Base-by-base conservation (phyloP, 2,113 vertebrate genomes). In the Lichenostomus cassidix region DNA sequence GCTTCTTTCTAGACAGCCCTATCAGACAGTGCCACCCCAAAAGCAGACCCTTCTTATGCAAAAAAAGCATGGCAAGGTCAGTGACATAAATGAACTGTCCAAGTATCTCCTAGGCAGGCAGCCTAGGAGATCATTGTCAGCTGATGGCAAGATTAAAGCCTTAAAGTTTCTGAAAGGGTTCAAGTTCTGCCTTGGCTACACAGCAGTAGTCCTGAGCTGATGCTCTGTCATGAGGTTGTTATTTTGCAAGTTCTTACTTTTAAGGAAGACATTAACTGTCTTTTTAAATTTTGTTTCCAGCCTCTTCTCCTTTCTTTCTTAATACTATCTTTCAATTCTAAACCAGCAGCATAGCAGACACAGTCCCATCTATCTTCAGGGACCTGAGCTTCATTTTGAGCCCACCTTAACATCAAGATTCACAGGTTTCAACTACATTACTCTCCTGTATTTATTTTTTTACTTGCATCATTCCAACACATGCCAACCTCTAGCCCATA, bases 401-500 rank as follows among this genome's bases (percentile, higher is more conserved):
- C 92, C 78, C 53, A 91, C 71, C 85, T 91, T 62, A 94, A 91
- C 89, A 78, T 49, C 39, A 95, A 91, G 83, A 91, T 35, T 75
- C 86, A 78, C 77, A 78, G 89, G 65, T 87, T 68, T 86, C 83
- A 93, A 75, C 19, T 47, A 70, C 33, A 56, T 91, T 79, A 77
- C 63, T 83, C 83, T 91, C 41, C 56, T 74, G 62, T 87, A 90
- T 94, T 96, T 94, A 75, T 53, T 87, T 94, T 93, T 89, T 85
- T 87, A 96, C 83, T 83, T 95, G 47, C 84, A 89, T 95, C 92
- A 95, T 97, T 97, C 91, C 94, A 95, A 76, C 89, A 86, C 81
- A 95, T 65, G 91, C 95, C 96, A 97, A 83, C 80, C 68, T 94
- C 95, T 75, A 97, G 87, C 83, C 92, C 80, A 96, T 95, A 94